Evolutionary conservation across 92 coral and sea anemone genomes (phyloP), one percentile per base, ranked within the genome.

Genomic region (Chrysogorgia sp.): DNA sequence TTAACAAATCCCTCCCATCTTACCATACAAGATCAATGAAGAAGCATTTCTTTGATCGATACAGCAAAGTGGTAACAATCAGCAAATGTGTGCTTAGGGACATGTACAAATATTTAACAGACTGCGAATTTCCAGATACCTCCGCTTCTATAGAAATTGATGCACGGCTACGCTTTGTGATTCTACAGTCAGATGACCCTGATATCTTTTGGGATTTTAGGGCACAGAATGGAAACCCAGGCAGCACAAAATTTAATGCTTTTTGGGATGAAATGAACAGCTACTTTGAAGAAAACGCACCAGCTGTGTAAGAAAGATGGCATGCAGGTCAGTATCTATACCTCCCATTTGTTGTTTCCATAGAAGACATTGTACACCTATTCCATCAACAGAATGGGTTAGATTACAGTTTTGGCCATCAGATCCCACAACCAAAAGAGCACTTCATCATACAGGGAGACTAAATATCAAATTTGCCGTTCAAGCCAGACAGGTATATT

Each of bases 191-290:
- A 23, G 62, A 69, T 45, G 76, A 69, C 31, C 15, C n/a, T 35
- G 76, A 69, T 1, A 40, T 69, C 15, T 21, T 69, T 22, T 43
- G 30, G 14, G 76, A 69, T 12, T 45, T 69, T 6, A 30, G 76
- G 20, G 50, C 45, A 12, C 7, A 15, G 2, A 69, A 69, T 69
- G 76, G 76, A n/a, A 45, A 13, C 9, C 76, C 76, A 22, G 58
- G 21, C 20, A 40, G 24, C 13, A 47, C 58, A 0, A 20, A 24
- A 25, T 69, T 69, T 24, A 32, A 45, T 24, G 14, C 50, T 4
- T 69, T 69, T 25, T 69, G 76, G 76, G 30, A 12, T 5, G 76
- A 40, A 14, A n/a, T n/a, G n/a, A n/a, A n/a, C n/a, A n/a, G n/a
- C n/a, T n/a, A n/a, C n/a, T 19, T 69, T 20, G 32, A 20, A 22